Conservation (phyloP, 92 coral and sea anemone species). For the Isaurus tuberculatus region DNA sequence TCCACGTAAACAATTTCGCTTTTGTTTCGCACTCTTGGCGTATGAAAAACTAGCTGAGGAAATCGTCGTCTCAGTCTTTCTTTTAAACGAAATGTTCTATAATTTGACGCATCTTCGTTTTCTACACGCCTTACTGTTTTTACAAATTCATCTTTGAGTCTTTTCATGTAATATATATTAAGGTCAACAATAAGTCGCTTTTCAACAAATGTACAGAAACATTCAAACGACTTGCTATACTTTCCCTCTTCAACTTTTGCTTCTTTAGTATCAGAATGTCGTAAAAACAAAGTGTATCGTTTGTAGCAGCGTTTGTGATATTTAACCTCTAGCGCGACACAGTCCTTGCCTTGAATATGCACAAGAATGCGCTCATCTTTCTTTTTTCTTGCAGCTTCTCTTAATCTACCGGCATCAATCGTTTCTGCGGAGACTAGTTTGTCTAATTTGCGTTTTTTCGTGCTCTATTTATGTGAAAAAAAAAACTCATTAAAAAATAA, state of each 20-base stretch:
- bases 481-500: background rate
- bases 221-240: conserved; percentile 48
- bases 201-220: conserved; percentile 46
- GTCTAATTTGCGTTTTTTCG: conserved; percentile 52
- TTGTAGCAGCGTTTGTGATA: conserved; percentile 52
- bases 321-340: conserved; percentile 55
- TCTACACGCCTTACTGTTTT: conserved; percentile 54
- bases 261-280: conserved; percentile 35
- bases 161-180: conserved; percentile 53
- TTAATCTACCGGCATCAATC: conserved; percentile 52
- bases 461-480: conserved; percentile 33
- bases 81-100: conserved; percentile 51
- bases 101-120: conserved; percentile 56
- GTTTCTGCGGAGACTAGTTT: conserved; percentile 56
- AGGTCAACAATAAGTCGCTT: conserved; percentile 28
- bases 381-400: conserved; percentile 63
- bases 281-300: conserved; percentile 47
- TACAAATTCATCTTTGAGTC: conserved; percentile 53
- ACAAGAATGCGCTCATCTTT: conserved; percentile 58
- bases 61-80: conserved; percentile 38
- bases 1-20: conserved; percentile 51
- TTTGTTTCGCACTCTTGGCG: conserved; percentile 39
- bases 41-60: conserved; percentile 60
- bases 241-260: conserved; percentile 5
- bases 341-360: conserved; percentile 57